Evolutionary conservation across 2,113 vertebrate species (phyloP), one percentile per base, ranked within the genome.

Genomic region (Plotosus lineatus): DNA sequence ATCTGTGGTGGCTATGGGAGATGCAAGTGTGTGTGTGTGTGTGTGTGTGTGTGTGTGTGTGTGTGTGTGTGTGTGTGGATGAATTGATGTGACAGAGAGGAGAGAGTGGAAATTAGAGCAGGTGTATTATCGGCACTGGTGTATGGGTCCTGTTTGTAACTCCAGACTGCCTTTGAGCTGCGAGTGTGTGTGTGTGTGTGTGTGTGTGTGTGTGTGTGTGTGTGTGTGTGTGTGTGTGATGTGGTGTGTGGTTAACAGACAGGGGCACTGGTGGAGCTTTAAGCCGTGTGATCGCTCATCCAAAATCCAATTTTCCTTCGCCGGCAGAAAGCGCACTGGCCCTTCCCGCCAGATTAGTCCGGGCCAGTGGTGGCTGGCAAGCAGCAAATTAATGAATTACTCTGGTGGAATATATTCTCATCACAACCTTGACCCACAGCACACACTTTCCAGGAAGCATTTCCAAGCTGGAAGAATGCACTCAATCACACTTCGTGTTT

Each of bases 371-470:
- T 42, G 78, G 81, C 80, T 80, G 76, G 84, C 77, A 83, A 83
- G 80, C 81, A 83, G 78, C 81, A 85, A 85, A 85, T 83, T 87
- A 89, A 91, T 88, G 60, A 80, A 86, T 86, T 87, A 87, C 60
- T 77, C 74, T 66, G 56, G 53, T 79, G 81, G 81, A 85, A 83
- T 85, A 77, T 85, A 85, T 75, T 81, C 73, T 80, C 77, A 82
- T 82, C 84, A 56, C 74, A 31, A 38, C 61, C 72, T 74, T 85
- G 81, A 83, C 84, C 77, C 78, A 77, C 53, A 79, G 50, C 58
- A 51, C 50, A 36, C 3, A 77, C 42, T 80, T 66, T 26, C 31
- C 31, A 21, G 10, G 46, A 53, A 75, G 79, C 55, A 44, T 44
- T 75, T 36, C 60, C 50, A 19, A 74, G 44, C 60, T 40, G 46